Conservation (phyloP, 2,797 vertebrate species). For the Rhincodon typus region DNA sequence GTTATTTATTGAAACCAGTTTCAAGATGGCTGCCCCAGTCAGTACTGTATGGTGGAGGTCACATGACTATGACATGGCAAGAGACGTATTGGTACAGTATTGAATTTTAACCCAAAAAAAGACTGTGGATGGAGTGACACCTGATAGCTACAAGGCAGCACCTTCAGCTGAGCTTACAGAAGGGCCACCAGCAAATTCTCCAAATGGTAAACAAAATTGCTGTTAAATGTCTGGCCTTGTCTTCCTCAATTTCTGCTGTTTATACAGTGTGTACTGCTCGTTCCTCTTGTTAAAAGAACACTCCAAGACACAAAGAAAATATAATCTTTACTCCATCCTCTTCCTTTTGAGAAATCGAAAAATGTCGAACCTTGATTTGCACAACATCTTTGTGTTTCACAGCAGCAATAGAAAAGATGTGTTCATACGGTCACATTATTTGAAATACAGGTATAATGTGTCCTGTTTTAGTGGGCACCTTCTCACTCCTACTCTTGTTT, state of each 20-base stretch:
- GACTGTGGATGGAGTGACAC: background rate
- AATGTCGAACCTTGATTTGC: background rate
- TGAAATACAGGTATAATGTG: background rate
- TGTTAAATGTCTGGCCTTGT: background rate
- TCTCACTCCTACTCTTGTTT: background rate
- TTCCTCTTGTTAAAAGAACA: background rate
- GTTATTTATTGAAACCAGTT: too few relatives aligned
- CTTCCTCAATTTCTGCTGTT: background rate
- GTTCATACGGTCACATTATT: background rate
- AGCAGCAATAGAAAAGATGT: background rate
- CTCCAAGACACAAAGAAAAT: background rate
- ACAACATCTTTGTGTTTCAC: background rate
- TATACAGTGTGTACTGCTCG: background rate
- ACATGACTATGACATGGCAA: too few relatives aligned
- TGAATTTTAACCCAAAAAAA: too few relatives aligned
- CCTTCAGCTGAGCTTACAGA: background rate
- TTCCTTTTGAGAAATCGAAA: background rate
- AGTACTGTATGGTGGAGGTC: too few relatives aligned
- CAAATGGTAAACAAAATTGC: background rate
- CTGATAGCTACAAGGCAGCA: background rate
- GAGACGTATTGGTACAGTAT: too few relatives aligned
- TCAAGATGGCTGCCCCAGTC: too few relatives aligned
- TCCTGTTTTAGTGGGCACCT: background rate
- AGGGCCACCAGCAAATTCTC: background rate
- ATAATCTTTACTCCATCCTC: background rate